These are phyloP conservation scores for Spea bombifrons DNA, from an alignment of 2,113 vertebrate species.

Conservation along the genomic window DNA sequence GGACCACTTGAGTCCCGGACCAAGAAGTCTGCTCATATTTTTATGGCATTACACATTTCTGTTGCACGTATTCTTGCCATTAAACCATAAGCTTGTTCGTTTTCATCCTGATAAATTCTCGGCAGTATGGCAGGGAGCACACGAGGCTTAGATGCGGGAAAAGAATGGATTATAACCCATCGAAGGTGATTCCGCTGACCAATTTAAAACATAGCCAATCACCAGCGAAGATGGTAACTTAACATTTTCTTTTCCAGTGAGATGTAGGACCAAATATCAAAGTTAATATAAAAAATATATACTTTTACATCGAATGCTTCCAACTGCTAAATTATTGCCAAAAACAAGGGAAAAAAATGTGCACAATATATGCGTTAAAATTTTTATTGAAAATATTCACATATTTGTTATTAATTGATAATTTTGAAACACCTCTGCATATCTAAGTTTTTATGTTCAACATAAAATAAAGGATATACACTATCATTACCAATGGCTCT, in stretches of 20 bases:
- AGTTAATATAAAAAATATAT: background rate
- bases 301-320: background rate
- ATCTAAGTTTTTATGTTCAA: slow-evolving; percentile 39
- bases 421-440: slow-evolving; percentile 30
- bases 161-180: no score
- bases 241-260: no score
- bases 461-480: slow-evolving; percentile 34
- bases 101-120: background rate
- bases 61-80: slow-evolving; percentile 36
- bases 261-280: no score
- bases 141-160: no score
- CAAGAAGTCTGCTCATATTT: background rate
- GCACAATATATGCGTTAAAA: slow-evolving; percentile 15
- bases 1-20: slow-evolving; percentile 26
- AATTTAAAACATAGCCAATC: no score
- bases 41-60: slow-evolving; percentile 29
- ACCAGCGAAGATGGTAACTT: no score
- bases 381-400: slow-evolving; percentile 20
- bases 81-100: background rate
- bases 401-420: slow-evolving; percentile 40
- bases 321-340: slow-evolving; percentile 23
- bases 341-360: background rate
- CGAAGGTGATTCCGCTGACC: no score
- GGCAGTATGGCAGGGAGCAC: no score
- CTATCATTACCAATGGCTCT: background rate